Evolutionary conservation across 2,888 invertebrate genomes (phyloP).

Genomic region (Acheta domesticus): DNA sequence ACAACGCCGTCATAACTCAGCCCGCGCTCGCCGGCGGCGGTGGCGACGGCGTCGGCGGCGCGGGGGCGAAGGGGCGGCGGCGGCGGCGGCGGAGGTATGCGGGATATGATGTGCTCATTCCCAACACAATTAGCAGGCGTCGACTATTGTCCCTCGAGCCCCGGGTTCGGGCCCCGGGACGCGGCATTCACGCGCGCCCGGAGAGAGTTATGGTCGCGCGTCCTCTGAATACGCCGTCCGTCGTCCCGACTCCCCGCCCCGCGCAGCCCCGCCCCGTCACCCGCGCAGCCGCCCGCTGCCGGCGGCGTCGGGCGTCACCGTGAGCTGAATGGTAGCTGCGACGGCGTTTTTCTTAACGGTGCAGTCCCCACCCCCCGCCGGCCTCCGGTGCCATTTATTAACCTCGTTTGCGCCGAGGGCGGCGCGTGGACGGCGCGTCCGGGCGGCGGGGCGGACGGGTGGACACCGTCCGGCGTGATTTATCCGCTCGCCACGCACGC

Average conservation of each 20-base stretch:
- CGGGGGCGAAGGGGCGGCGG: neutral
- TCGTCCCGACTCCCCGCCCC: neutral
- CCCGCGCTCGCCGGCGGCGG: neutral
- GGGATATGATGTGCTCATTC: slow-evolving; percentile 18
- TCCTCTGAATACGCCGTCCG: neutral
- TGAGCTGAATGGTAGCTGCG: slow-evolving; percentile 3
- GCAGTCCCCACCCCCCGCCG: neutral
- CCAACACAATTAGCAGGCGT: slow-evolving; percentile 18
- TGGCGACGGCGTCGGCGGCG: neutral
- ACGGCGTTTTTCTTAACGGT: neutral
- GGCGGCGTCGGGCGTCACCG: too few species aligned
- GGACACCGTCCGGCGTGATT: neutral
- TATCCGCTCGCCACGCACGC: neutral
- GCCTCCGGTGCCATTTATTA: neutral
- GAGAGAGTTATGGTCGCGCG: neutral
- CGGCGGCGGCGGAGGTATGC: neutral
- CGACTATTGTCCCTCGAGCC: neutral
- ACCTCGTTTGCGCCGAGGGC: neutral
- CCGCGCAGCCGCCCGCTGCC: too few species aligned
- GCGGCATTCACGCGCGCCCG: slow-evolving; percentile 2
- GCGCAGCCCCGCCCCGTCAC: too few species aligned
- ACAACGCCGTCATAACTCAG: slow-evolving; percentile 12
- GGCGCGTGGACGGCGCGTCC: neutral
- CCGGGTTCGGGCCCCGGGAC: neutral
- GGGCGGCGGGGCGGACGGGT: neutral